Percentiles rank a stretch among this genome's conserved stretches.
These are phyloP conservation scores for Piaya cayana DNA, from an alignment of 2,113 vertebrate genomes.

Conservation along the genomic window DNA sequence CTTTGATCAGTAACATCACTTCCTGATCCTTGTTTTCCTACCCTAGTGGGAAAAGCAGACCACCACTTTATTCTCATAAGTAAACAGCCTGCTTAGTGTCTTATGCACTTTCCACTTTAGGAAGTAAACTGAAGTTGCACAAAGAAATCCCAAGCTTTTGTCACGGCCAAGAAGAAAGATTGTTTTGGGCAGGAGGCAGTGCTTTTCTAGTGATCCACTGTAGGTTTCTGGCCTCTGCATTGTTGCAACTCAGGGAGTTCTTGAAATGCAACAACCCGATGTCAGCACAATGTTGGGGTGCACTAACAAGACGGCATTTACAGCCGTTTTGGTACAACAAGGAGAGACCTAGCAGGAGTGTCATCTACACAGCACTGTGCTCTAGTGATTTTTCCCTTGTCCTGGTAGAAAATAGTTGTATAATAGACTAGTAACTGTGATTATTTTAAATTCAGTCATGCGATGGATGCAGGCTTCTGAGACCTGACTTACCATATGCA, in stretches of 20 bases:
- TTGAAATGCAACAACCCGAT: background rate
- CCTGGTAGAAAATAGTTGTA: background rate
- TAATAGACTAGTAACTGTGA: background rate
- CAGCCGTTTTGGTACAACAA: background rate
- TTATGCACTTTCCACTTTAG: background rate
- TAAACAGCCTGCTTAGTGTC: background rate
- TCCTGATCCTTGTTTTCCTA: background rate
- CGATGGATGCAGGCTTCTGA: background rate
- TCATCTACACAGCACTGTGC: background rate
- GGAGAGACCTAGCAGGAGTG: background rate
- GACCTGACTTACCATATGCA: background rate
- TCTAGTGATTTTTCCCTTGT: background rate
- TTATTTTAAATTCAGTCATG: background rate
- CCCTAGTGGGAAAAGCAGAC: background rate
- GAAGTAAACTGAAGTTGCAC: background rate
- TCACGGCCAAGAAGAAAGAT: background rate
- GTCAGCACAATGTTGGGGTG: background rate
- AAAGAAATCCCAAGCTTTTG: background rate
- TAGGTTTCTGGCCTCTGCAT: background rate
- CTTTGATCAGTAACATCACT: fast-evolving
- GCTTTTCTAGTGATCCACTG: background rate
- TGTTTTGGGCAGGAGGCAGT: background rate
- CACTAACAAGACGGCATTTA: background rate
- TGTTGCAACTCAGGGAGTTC: background rate
- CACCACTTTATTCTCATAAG: background rate